phyloP scores from a whole-genome alignment of 92 coral and sea anemone species.

The Epizoanthus rinbou region DNA sequence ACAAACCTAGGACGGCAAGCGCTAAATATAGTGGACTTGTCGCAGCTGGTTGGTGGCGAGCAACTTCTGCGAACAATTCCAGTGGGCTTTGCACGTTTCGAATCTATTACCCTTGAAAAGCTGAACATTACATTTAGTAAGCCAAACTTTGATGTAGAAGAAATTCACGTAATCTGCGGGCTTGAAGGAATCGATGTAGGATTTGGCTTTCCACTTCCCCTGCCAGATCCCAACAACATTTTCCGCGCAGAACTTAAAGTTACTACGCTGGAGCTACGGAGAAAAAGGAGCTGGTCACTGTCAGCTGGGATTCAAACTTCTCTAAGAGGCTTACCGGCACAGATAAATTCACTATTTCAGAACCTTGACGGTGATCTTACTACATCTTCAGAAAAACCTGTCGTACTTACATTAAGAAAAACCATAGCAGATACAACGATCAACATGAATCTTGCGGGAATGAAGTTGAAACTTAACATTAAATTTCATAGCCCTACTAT shows the following conservation, averaged over 20 bases:
- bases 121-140: conserved; percentile 53
- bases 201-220: conserved; percentile 57
- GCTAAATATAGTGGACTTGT: conserved; percentile 45
- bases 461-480: conserved; percentile 42
- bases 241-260: conserved; percentile 55
- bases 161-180: conserved; percentile 38
- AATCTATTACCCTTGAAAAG: conserved; percentile 42
- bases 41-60: conserved; percentile 52
- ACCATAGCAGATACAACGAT: conserved; percentile 35
- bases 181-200: conserved; percentile 66
- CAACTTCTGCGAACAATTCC: conserved; percentile 52
- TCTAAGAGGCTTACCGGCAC: conserved; percentile 54
- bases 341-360: conserved; percentile 33
- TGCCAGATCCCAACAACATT: conserved; percentile 47
- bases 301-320: conserved; percentile 48
- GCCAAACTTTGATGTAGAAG: conserved; percentile 45
- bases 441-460: conserved; percentile 48
- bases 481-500: conserved; percentile 56
- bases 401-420: conserved; percentile 16
- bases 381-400: conserved; percentile 39
- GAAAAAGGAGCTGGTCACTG: conserved; percentile 47
- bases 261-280: conserved; percentile 31
- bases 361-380: conserved; percentile 48
- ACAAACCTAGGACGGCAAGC: conserved; percentile 40
- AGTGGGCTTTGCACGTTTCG: conserved; percentile 35